A percentile compares a stretch with the other conserved stretches of the same genome.
phyloP scores from a whole-genome alignment of 2,797 vertebrate species.

The Atherinosoma microstoma region DNA sequence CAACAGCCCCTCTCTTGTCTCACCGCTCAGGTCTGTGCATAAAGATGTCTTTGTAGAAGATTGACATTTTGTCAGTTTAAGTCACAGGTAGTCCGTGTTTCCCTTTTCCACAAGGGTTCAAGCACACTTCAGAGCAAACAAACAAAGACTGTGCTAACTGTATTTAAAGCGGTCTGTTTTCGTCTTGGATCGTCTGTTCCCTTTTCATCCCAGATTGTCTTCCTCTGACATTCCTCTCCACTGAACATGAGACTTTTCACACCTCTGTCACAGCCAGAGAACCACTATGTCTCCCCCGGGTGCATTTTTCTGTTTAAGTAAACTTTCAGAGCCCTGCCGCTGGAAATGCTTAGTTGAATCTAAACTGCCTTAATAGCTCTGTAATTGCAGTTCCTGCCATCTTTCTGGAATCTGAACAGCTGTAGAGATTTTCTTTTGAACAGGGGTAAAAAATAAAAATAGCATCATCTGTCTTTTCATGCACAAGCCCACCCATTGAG shows the following conservation, averaged over 20 bases:
- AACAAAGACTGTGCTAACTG: not conserved
- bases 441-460: conserved; percentile 15
- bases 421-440: conserved; percentile 19
- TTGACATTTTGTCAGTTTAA: conserved; percentile 60
- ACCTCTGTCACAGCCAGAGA: conserved; percentile 54
- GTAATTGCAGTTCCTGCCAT: not conserved
- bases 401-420: conserved; percentile 9
- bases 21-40: conserved; percentile 47
- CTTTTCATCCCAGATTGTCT: conserved; percentile 44
- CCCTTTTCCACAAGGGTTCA: conserved; percentile 13
- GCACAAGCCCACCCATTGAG: conserved; percentile 67
- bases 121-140: conserved; percentile 16
- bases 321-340: not conserved
- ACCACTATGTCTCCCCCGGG: conserved; percentile 34
- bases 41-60: conserved; percentile 78
- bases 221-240: conserved; percentile 58
- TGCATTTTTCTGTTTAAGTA: conserved; percentile 17
- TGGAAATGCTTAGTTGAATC: conserved; percentile 5
- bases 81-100: conserved; percentile 45
- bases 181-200: conserved; percentile 11
- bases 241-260: conserved; percentile 73
- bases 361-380: not conserved
- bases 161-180: conserved; percentile 3
- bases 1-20: conserved; percentile 69
- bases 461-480: conserved; percentile 20